Evolutionary conservation across 2,113 vertebrate species (phyloP).

Genomic region (Cricetomys ansorgei): DNA sequence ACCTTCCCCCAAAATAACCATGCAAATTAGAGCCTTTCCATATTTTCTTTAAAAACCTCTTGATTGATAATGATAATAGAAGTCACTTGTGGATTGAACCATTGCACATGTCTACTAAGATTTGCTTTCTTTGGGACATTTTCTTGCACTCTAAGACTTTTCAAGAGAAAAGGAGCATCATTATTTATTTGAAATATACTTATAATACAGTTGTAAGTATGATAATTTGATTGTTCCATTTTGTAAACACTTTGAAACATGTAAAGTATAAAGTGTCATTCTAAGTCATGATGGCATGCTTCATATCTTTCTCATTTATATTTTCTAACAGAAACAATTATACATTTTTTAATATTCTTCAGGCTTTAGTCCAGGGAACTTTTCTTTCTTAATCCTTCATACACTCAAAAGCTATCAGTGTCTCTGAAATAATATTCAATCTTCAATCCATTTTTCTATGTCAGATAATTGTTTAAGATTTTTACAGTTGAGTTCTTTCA

Average conservation of each 20-base stretch:
- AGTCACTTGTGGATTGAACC: background rate
- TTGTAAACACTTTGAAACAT: constrained; percentile 5
- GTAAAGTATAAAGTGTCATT: background rate
- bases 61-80: background rate
- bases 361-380: constrained; percentile 8
- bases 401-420: constrained; percentile 33
- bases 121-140: background rate
- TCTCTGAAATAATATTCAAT: constrained; percentile 46
- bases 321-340: background rate
- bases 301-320: background rate
- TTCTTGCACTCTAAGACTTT: background rate
- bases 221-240: constrained; percentile 6
- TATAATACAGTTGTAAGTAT: constrained; percentile 34
- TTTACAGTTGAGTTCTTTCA: constrained; percentile 43
- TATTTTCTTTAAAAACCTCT: background rate
- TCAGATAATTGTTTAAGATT: constrained; percentile 64
- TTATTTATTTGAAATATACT: constrained; percentile 46
- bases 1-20: background rate
- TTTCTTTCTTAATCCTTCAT: constrained; percentile 57
- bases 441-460: constrained; percentile 59
- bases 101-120: background rate
- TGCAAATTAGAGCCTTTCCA: background rate
- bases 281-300: background rate
- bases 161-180: background rate
- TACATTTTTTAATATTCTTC: constrained; percentile 31